A percentile compares a stretch with the other conserved stretches of the same genome.
phyloP scores from a whole-genome alignment of 2,113 vertebrate species.

The Notiomystis cincta region DNA sequence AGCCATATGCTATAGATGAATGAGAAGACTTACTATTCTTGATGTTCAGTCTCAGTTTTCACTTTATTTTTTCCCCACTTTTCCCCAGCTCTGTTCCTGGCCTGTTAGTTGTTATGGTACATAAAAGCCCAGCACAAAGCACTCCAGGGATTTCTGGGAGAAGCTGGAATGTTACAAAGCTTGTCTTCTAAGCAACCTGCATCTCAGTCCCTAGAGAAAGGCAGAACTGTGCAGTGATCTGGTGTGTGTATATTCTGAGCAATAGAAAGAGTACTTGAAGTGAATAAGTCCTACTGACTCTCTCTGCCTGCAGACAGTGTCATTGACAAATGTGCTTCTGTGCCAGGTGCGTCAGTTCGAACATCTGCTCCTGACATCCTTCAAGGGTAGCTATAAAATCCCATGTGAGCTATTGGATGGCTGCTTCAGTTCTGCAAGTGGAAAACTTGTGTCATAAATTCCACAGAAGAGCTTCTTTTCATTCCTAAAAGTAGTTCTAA shows the following conservation, averaged over 20 bases:
- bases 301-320: not conserved
- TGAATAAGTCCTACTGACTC: not conserved
- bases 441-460: not conserved
- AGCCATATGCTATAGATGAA: not conserved
- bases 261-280: not conserved
- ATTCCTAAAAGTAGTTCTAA: not conserved
- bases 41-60: not conserved
- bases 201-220: not conserved
- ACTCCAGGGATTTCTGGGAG: not conserved
- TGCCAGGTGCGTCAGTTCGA: not conserved
- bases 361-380: not conserved
- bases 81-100: not conserved
- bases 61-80: not conserved
- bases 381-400: not conserved
- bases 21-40: not conserved
- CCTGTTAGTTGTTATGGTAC: not conserved
- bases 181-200: not conserved
- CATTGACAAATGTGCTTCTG: not conserved
- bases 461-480: not conserved
- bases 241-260: not conserved
- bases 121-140: not conserved
- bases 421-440: not conserved
- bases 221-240: not conserved
- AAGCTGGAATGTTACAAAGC: not conserved
- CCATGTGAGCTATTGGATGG: not conserved